Evolutionary conservation across 53 echinoderm and acorn worm species (phyloP).

Genomic region (Zoroaster sp.): DNA sequence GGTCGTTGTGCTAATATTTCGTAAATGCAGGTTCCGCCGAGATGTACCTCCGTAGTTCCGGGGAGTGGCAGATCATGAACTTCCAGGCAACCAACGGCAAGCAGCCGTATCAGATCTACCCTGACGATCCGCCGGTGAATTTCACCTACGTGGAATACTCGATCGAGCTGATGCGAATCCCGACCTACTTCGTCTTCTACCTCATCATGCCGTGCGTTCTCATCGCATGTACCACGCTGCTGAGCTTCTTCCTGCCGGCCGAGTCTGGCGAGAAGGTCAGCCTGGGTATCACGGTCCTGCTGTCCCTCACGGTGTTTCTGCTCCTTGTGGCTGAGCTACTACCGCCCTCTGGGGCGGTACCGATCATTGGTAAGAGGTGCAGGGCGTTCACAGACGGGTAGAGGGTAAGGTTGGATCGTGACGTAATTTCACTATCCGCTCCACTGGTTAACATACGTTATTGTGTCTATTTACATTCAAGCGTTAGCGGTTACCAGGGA

Average conservation of each 20-base stretch:
- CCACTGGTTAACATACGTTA: no score
- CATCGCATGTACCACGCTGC: conserved; percentile 89
- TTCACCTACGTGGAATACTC: conserved; percentile 90
- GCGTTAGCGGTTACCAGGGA: no score
- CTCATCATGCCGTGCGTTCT: conserved; percentile 96
- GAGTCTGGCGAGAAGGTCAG: conserved; percentile 98
- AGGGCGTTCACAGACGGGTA: no score
- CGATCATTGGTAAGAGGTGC: conserved; percentile 88
- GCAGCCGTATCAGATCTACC: conserved; percentile 77
- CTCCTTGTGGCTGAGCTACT: conserved; percentile 93
- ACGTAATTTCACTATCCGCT: no score
- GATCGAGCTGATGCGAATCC: conserved; percentile 77
- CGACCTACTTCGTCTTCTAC: conserved; percentile 97
- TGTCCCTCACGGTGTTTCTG: conserved; percentile 94
- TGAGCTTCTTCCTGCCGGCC: conserved; percentile 97
- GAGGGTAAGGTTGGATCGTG: no score
- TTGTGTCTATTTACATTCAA: no score
- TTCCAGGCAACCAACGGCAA: conserved; percentile 70
- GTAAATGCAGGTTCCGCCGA: conserved; percentile 91
- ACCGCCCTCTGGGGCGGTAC: conserved; percentile 92
- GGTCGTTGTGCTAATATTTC: no score
- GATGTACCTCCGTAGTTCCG: conserved; percentile 79
- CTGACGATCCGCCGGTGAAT: conserved; percentile 66
- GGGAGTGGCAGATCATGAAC: conserved; percentile 82
- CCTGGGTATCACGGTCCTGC: conserved; percentile 93